phyloP scores from a whole-genome alignment of 2,888 invertebrate genomes.

The Theretra japonica region DNA sequence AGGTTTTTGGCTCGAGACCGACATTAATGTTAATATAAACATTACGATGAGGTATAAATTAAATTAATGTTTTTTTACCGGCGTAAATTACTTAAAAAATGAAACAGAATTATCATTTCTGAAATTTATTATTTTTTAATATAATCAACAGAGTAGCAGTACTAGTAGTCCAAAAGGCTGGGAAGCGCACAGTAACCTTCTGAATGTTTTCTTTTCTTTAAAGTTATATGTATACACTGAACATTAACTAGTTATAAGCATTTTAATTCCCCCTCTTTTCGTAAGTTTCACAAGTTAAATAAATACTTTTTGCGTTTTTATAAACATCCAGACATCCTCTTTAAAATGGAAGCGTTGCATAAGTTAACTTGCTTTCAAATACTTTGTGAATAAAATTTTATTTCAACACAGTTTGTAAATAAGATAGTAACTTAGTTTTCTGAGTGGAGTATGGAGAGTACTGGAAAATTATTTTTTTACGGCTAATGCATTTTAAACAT shows the following conservation, averaged over 20 bases:
- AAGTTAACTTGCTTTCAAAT: conserved; percentile 36
- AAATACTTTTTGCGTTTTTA: conserved; percentile 2
- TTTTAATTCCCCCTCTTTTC: not conserved
- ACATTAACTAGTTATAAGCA: not conserved
- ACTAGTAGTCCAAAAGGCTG: too few relatives aligned
- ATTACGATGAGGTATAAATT: not conserved
- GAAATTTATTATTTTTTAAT: not conserved
- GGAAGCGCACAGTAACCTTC: too few relatives aligned
- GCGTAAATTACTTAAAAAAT: not conserved
- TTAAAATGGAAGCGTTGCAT: conserved; percentile 31
- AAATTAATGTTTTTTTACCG: not conserved
- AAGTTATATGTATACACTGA: not conserved
- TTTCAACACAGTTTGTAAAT: conserved; percentile 39
- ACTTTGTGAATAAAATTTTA: conserved; percentile 37
- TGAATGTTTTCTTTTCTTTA: not conserved
- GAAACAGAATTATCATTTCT: not conserved
- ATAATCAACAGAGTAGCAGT: too few relatives aligned
- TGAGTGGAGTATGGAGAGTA: conserved; percentile 30
- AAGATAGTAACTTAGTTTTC: conserved; percentile 35
- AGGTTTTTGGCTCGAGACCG: conserved; percentile 48
- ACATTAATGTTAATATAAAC: conserved; percentile 4
- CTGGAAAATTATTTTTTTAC: conserved; percentile 21
- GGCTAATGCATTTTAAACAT: conserved; percentile 27
- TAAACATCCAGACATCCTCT: conserved; percentile 10
- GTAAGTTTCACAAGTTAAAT: not conserved